Conservation (phyloP, 2,888 invertebrate species). For the Notodonta ziczac region DNA sequence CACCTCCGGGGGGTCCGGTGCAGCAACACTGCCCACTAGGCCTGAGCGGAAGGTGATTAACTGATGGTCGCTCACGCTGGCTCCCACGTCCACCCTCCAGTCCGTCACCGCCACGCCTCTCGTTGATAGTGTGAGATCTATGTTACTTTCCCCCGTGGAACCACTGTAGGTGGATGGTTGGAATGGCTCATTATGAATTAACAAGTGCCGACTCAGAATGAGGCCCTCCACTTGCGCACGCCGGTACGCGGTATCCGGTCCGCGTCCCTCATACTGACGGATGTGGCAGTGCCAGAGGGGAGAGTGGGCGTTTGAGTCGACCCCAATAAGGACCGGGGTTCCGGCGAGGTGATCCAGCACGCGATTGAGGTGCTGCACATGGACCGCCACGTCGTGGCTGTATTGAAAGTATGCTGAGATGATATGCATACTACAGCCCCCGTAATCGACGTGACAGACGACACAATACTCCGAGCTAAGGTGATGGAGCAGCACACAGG, state of each 20-base stretch:
- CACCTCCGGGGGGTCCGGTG: too few species aligned
- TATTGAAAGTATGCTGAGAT: slow-evolving; percentile 28
- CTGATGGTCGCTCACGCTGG: too few species aligned
- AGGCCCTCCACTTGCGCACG: neutral
- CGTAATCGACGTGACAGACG: too few species aligned
- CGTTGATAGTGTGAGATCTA: slow-evolving; percentile 6
- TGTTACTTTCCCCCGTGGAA: slow-evolving; percentile 2
- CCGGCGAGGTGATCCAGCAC: slow-evolving; percentile 3
- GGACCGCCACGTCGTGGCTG: slow-evolving; percentile 9
- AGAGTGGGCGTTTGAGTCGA: slow-evolving; percentile 23
- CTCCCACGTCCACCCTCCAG: neutral
- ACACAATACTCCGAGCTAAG: neutral
- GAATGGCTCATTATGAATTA: neutral
- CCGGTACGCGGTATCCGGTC: neutral
- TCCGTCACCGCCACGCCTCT: neutral
- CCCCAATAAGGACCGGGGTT: neutral
- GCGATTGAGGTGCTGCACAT: neutral
- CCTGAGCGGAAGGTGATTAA: too few species aligned
- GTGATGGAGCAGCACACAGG: neutral
- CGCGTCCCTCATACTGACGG: slow-evolving; percentile 6
- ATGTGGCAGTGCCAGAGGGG: slow-evolving; percentile 18
- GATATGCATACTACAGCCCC: neutral
- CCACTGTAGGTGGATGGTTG: slow-evolving; percentile 13
- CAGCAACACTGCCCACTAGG: too few species aligned
- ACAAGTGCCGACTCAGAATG: neutral